Evolutionary conservation across 2,888 invertebrate species (phyloP).

Genomic region (Nebria salina): DNA sequence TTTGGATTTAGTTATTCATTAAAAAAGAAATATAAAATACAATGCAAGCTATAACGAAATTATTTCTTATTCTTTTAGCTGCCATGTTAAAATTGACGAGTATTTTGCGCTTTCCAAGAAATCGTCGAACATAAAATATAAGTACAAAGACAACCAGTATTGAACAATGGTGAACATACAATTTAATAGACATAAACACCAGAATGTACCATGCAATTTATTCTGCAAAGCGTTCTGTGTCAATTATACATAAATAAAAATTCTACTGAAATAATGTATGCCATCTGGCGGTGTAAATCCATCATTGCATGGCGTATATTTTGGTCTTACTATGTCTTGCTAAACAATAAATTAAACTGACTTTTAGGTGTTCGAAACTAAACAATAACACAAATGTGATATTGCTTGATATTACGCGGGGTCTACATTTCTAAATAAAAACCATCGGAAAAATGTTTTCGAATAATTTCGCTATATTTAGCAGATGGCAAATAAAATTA

Average conservation of each 20-base stretch:
- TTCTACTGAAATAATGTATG: too few relatives aligned
- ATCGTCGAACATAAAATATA: background rate
- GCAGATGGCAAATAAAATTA: conserved; percentile 16
- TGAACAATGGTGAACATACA: background rate
- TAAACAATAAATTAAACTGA: too few relatives aligned
- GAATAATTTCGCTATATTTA: conserved; percentile 2
- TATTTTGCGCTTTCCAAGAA: conserved; percentile 5
- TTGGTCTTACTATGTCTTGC: too few relatives aligned
- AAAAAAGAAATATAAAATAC: background rate
- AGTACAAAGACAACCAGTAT: background rate
- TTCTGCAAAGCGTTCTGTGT: too few relatives aligned
- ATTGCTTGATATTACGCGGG: background rate
- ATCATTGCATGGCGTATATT: too few relatives aligned
- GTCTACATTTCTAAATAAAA: background rate
- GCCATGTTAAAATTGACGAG: background rate
- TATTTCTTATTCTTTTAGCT: background rate
- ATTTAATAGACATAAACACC: background rate
- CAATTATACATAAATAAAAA: too few relatives aligned
- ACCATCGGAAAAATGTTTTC: background rate
- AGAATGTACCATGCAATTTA: too few relatives aligned
- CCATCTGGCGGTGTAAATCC: too few relatives aligned
- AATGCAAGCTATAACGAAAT: background rate
- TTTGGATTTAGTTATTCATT: background rate
- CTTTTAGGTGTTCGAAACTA: too few relatives aligned
- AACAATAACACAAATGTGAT: background rate